These are phyloP conservation scores for Catostomus latipinnis DNA, from an alignment of 2,797 vertebrate genomes.

Conservation along the genomic window DNA sequence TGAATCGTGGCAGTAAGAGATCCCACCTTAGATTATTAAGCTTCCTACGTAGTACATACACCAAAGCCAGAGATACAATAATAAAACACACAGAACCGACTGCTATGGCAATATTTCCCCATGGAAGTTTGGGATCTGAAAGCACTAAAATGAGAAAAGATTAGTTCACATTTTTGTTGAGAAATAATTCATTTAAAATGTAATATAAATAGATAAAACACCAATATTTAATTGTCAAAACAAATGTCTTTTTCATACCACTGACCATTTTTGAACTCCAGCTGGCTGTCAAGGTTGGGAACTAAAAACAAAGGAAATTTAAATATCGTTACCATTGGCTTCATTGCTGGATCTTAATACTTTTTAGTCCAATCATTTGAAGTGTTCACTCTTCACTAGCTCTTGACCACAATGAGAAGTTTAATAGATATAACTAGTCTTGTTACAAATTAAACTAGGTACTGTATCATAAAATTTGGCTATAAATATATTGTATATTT, in stretches of 20 bases:
- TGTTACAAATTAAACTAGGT: neutral
- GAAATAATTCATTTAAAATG: no score
- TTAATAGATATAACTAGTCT: neutral
- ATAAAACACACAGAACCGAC: neutral
- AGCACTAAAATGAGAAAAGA: neutral
- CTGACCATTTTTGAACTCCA: conserved; percentile 20
- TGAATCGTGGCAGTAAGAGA: neutral
- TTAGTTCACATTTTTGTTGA: neutral
- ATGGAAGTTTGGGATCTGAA: neutral
- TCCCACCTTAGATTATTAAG: neutral
- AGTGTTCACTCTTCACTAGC: neutral
- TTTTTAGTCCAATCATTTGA: neutral
- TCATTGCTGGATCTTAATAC: no score
- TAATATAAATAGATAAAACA: no score
- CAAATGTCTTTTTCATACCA: conserved; percentile 42
- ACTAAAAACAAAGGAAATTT: neutral
- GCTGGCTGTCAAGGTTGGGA: conserved; percentile 53
- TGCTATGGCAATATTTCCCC: neutral
- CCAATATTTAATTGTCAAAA: no score
- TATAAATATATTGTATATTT: no score
- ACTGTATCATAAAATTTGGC: neutral
- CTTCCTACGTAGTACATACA: neutral
- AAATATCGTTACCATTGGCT: neutral
- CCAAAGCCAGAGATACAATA: neutral
- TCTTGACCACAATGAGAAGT: neutral